phyloP scores from a whole-genome alignment of 2,888 invertebrate species.

The Synanthedon formicaeformis region DNA sequence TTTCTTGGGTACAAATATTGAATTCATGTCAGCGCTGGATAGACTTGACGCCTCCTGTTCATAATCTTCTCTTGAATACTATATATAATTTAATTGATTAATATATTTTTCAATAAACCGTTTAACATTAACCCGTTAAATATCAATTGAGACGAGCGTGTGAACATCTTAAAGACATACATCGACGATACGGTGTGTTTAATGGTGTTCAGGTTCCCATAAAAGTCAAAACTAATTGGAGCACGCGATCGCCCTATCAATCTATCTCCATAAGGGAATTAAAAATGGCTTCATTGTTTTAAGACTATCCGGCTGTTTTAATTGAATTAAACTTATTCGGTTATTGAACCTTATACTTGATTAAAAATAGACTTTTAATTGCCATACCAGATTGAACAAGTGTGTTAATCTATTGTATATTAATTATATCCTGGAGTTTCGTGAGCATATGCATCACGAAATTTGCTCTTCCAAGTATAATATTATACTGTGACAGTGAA shows the following conservation, averaged over 20 bases:
- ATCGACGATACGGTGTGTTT: constrained; percentile 7
- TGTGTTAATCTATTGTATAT: not conserved
- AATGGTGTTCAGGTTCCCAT: constrained; percentile 38
- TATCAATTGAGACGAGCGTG: constrained; percentile 20
- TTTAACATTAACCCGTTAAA: too few species aligned
- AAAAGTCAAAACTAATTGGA: constrained; percentile 38
- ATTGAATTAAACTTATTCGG: constrained; percentile 20
- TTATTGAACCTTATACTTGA: constrained; percentile 14
- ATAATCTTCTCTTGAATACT: too few species aligned
- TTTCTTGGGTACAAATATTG: too few species aligned
- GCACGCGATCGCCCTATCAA: constrained; percentile 54
- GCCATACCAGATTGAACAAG: not conserved
- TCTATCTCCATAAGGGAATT: constrained; percentile 31
- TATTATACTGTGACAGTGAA: too few species aligned
- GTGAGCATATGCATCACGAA: not conserved
- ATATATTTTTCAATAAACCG: too few species aligned
- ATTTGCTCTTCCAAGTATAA: not conserved
- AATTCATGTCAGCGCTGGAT: too few species aligned
- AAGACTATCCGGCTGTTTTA: constrained; percentile 8
- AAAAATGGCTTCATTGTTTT: constrained; percentile 34
- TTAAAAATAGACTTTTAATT: constrained; percentile 1
- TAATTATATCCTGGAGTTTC: not conserved
- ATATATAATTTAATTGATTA: too few species aligned
- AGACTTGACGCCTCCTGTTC: too few species aligned
- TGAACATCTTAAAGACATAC: constrained; percentile 18